Base-by-base conservation (phyloP, 2,797 vertebrate genomes). In the Choloepus didactylus region DNA sequence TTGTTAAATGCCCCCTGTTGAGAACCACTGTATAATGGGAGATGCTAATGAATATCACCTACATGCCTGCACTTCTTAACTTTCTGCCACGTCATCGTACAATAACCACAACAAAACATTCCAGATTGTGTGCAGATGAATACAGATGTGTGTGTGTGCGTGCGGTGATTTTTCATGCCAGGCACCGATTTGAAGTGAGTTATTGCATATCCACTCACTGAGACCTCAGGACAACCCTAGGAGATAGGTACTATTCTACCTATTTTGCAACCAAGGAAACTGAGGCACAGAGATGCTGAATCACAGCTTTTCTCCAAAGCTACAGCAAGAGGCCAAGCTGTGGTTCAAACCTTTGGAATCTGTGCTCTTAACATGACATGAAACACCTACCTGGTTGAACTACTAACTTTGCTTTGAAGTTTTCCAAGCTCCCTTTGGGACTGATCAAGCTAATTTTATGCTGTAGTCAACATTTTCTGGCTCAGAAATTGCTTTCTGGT, bases 51-150 rank as follows among this genome's bases (percentile, higher is more conserved):
- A 64, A 35, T 6, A 23, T 9, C 59, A n/a, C 31, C 29, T 8
- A 25, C 1, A 6, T 7, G 25, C 35, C 51, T 27, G 23, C 4
- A 18, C 5, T 2, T 76, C 12, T 3, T 23, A 31, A 46, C 46
- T 14, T 51, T 54, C 59, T 31, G 41, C 25, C 51, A 54, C 49
- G 9, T 1, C 2, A 23, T 4, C 41, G 49, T 5, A 1, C 0
- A 44, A 51, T 19, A 35, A 54, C 11, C 38, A 41, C 5, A 31
- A 49, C 35, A 29, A 60, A 59, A 38, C 27, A 21, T 27, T 87
- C 95, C 64, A 67, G 87, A 94, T 88, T 75, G 75, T 92, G 89
- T 96, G 94, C 87, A 51, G 96, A 98, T 95, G 90, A 97, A 98
- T 96, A 88, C 93, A 94, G 95, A 6, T 51, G 6, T 91, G 96